Percentiles rank a stretch among this genome's conserved stretches.
These are phyloP conservation scores for Sebastes aleutianus DNA, from an alignment of 2,797 vertebrate species.

Conservation along the genomic window DNA sequence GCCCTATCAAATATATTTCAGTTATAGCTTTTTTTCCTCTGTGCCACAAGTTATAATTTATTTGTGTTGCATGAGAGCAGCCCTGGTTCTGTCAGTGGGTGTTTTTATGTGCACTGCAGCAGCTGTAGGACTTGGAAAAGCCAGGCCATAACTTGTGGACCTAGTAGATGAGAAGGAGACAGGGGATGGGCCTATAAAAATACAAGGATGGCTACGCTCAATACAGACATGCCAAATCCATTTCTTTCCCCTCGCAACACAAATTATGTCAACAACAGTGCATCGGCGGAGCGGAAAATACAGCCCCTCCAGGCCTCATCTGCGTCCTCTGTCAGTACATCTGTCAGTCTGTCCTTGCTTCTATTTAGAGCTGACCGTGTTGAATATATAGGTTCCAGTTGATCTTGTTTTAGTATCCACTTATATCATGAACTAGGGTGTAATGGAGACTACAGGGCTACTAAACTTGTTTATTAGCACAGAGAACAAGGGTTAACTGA, in stretches of 20 bases:
- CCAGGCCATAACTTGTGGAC: constrained; percentile 55
- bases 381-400: not conserved
- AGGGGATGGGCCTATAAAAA: constrained; percentile 46
- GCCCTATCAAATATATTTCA: not conserved
- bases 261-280: constrained; percentile 67
- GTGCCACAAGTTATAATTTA: not conserved
- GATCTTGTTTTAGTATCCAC: not conserved
- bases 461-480: not conserved
- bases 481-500: not conserved
- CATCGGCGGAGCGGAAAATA: constrained; percentile 27
- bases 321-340: not conserved
- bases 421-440: not conserved
- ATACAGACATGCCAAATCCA: constrained; percentile 46
- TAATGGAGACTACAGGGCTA: not conserved
- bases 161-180: constrained; percentile 51
- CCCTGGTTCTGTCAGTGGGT: not conserved
- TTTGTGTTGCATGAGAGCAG: constrained; percentile 19
- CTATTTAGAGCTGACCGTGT: not conserved
- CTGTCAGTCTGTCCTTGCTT: not conserved
- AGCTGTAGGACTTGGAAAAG: constrained; percentile 18
- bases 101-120: constrained; percentile 33
- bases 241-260: constrained; percentile 34
- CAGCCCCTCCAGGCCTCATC: not conserved
- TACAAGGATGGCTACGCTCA: constrained; percentile 40
- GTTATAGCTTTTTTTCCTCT: not conserved